Evolutionary conservation across 2,888 invertebrate genomes (phyloP), one percentile per base, ranked within the genome.

Genomic region (Nephrotoma guestfalica): DNA sequence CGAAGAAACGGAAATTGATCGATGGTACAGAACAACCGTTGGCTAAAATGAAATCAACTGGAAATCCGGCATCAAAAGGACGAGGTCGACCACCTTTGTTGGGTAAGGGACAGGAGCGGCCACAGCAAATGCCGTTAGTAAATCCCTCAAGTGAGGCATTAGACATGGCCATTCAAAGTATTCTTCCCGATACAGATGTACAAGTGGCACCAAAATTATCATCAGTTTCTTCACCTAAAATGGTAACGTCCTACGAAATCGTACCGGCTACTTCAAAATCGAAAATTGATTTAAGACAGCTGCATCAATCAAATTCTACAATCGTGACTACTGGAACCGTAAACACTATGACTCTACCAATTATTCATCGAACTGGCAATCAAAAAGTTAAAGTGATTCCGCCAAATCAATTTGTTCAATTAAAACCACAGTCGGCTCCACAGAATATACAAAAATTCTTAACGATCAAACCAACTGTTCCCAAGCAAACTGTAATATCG

Each of bases 51-150:
- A 92, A 92, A 88, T 87, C 41, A 93, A 91, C 89, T 91, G 92
- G 88, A 93, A 91, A 89, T 93, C 90, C 90, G 94, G 92, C 41
- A 93, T 91, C 87, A 91, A 91, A 86, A 93, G 91, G 89, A 92
- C 91, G 83, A 91, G 93, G 93, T 87, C 91, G 93, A 86, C 93
- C 93, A 5, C 84, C 84, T 41, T 15, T 84, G 42, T 7, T 91
- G 88, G 93, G 90, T 87, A 93, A 91, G 88, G 88, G 89, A 87
- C 85, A 86, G 13, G 86, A 15, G n/a, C 88, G 45, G 42, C 85
- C 9, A 87, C 86, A 87, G 45, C 87, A 86, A 57, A 47, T 86
- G 71, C 51, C 87, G 13, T 85, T 87, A 41, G 57, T 86, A 18
- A 87, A 87, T 83, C 86, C 89, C 40, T 87, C 88, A 40, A 90